Percentiles rank a stretch among this genome's conserved stretches.
phyloP scores from a whole-genome alignment of 1,140 invertebrate genomes.

The Megalopta genalis region DNA sequence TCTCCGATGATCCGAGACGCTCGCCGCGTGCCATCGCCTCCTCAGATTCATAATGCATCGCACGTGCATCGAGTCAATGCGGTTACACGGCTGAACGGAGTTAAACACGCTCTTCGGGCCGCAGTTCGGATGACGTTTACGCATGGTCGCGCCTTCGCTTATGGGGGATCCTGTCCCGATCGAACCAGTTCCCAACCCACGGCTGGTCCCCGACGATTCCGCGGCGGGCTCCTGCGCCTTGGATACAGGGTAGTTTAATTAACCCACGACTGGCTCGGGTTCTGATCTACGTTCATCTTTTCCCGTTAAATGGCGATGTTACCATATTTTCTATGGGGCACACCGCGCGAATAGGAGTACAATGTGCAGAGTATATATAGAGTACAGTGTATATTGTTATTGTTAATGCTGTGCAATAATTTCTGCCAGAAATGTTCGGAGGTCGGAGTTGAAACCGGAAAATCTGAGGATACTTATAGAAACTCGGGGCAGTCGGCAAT shows the following conservation, averaged over 20 bases:
- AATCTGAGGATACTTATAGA: too few relatives aligned
- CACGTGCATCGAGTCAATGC: constrained; percentile 49
- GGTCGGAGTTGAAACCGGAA: too few relatives aligned
- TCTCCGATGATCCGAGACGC: constrained; percentile 2
- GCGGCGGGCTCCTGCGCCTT: neutral
- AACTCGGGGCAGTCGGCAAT: too few relatives aligned
- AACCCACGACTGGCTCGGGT: neutral
- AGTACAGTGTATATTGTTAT: too few relatives aligned
- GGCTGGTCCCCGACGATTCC: constrained; percentile 16
- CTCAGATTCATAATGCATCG: constrained; percentile 50
- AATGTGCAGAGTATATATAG: too few relatives aligned
- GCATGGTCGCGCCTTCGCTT: constrained; percentile 30
- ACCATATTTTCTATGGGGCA: too few relatives aligned
- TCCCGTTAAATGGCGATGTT: too few relatives aligned
- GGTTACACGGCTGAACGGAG: constrained; percentile 51
- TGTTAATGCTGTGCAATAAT: too few relatives aligned
- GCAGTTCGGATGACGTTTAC: constrained; percentile 41
- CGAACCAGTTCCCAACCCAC: neutral
- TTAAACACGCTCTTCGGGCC: constrained; percentile 33
- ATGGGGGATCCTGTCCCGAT: neutral
- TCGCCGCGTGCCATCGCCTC: constrained; percentile 13
- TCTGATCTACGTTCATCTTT: too few relatives aligned
- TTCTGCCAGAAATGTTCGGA: too few relatives aligned
- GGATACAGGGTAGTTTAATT: neutral
- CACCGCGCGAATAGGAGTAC: too few relatives aligned